Percentiles rank a stretch among this genome's conserved stretches.
These are phyloP conservation scores for Pterocles burchelli DNA, from an alignment of 2,113 vertebrate genomes.

Conservation along the genomic window DNA sequence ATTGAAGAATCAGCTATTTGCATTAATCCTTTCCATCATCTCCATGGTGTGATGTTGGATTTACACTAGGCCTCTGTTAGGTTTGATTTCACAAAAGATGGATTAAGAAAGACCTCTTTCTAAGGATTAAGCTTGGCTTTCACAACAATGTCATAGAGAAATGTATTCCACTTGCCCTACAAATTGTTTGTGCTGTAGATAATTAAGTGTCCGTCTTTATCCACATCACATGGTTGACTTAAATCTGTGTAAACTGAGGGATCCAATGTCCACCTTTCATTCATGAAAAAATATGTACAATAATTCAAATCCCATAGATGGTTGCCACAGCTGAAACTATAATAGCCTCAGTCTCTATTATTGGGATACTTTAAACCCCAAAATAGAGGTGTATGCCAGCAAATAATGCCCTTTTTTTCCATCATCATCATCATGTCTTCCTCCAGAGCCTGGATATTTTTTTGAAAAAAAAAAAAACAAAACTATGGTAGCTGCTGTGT, in stretches of 20 bases:
- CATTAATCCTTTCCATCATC: background rate
- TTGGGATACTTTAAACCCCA: background rate
- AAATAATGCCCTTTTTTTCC: background rate
- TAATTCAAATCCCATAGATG: background rate
- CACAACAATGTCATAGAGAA: background rate
- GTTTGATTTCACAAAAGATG: constrained; percentile 23
- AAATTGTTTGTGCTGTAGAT: background rate
- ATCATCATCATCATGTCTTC: rapidly evolving
- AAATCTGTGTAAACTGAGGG: background rate
- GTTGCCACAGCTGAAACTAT: background rate
- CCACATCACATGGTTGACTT: background rate
- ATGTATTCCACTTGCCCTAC: background rate
- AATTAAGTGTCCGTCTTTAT: constrained; percentile 10
- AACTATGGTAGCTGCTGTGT: background rate
- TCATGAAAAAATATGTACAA: background rate
- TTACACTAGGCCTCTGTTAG: background rate
- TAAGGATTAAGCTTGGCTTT: constrained; percentile 24
- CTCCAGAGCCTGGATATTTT: background rate
- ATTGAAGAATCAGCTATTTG: background rate
- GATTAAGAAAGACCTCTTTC: constrained; percentile 38
- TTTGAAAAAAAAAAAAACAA: background rate
- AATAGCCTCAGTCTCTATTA: background rate
- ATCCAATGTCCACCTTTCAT: background rate
- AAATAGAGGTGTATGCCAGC: background rate
- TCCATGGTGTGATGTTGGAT: background rate